Conservation (phyloP, 2,797 vertebrate genomes). For the Helicolenus hilgendorfi region DNA sequence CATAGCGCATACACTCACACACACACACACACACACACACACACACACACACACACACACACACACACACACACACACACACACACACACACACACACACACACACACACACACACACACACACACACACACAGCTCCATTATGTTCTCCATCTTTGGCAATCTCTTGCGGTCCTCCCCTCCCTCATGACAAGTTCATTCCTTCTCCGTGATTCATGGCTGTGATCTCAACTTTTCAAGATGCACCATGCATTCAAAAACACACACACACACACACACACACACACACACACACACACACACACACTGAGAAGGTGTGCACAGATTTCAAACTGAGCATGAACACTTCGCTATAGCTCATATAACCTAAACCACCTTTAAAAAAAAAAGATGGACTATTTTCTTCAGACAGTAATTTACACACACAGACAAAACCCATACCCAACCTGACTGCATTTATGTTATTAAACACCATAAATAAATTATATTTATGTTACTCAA, state of each 20-base stretch:
- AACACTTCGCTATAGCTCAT: background rate
- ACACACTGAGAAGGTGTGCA: background rate
- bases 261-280: background rate
- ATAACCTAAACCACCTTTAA: background rate
- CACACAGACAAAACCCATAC: background rate
- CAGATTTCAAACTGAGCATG: conserved; percentile 7
- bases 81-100: background rate
- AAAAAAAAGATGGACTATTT: background rate
- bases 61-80: no score
- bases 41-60: no score
- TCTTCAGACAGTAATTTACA: background rate
- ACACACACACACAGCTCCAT: conserved; percentile 11
- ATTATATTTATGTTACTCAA: background rate
- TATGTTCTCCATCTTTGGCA: conserved; percentile 51
- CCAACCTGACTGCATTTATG: background rate
- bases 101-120: background rate
- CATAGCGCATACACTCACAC: background rate
- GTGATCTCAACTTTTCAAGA: conserved; percentile 57
- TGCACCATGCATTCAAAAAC: conserved; percentile 41
- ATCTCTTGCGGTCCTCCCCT: conserved; percentile 6
- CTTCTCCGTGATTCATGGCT: conserved; percentile 62
- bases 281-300: background rate
- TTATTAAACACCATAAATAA: no score
- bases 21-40: no score
- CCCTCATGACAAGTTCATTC: conserved; percentile 53